Evolutionary conservation across 2,888 invertebrate genomes (phyloP), one percentile per base, ranked within the genome.

Genomic region (Ditula angustiorana): DNA sequence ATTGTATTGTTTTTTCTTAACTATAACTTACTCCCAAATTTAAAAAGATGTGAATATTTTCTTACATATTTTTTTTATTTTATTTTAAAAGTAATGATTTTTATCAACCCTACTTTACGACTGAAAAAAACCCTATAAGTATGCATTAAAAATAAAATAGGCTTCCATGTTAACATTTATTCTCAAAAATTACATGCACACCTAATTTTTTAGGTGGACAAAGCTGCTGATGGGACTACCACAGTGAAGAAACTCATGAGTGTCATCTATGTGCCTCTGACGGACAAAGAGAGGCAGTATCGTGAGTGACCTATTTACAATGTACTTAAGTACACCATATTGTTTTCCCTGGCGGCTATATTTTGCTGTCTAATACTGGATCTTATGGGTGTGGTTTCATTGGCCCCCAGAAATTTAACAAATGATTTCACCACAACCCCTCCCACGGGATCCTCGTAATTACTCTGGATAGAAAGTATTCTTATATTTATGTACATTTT

Each of bases 241-340:
- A 93, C 93, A 21, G 94, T 95, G 67, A 96, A 95, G 73, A 94
- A 95, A 44, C 92, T 99, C 8, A 98, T 99, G 97, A 97, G 98
- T 44, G 99, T 99, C 10, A 96, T 98, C 74, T 99, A 98, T 84
- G 99, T 99, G 33, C 99, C 99, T 0, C 93, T 99, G 49, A 99
- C 99, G 0, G 98, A 98, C 70, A 93, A 92, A 75, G 82, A 84
- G 52, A 87, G 81, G 66, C 93, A 93, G 80, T 88, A 85, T 70
- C 90, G 90, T 88, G 83, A 92, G 90, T 92, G 90, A 92, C 80
- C 70, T 10, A 13, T 24, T 13, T 58, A 26, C 59, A 16, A 47
- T 47, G 10, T 64, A 8, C 26, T 64, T 13, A n/a, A 33, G 30
- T 30, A 24, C 26, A 26, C 30, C 8, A 11, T 33, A 8, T 23